Base-by-base conservation (phyloP, 2,797 vertebrate species). In the Chanos chanos region DNA sequence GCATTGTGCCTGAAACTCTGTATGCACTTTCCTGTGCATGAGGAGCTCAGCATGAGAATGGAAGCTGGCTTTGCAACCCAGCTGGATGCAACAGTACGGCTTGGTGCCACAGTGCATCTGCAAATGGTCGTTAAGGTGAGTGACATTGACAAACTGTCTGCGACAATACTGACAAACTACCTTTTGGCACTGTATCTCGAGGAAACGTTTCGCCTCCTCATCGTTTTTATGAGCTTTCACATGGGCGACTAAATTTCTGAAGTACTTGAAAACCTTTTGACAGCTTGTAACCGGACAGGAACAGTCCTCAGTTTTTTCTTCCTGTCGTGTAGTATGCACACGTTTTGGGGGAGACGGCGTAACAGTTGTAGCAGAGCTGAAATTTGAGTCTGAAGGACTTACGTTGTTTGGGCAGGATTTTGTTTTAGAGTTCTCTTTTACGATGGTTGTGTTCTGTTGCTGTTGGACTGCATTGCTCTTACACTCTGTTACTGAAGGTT, bases 141-240 rank as follows among this genome's bases (percentile, higher is more conserved):
- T 91, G 64, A 97, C 92, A 55, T 96, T 99, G 52, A 99, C 96
- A 74, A 99, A 99, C 79, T 99, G 97, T 39, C 96, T 86, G 37
- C 96, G 92, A 82, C 97, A 99, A 87, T 98, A 99, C 85, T 99
- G 96, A 75, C 97, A 99, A 79, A 98, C 91, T 33, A 97, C 96
- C 83, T 98, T 99, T 85, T 97, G 96, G 77, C 96, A 98, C 68
- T 99, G 95, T 87, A 96, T 96, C 85, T 99, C 94, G 80, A 99
- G 92, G 79, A 97, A 99, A 61, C 94, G 92, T 77, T 89, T 94
- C 40, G 97, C 97, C 81, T 99, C 97, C 71, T 94, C 94, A 19
- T 93, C 94, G 25, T 98, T 92, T 78, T 95, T 96, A 82, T 99
- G 97, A 57, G 92, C 94, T 64, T 93, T 92, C 31, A 94, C 96